Evolutionary conservation across 1,140 invertebrate genomes (phyloP).

Genomic region (Micrasema minimum): DNA sequence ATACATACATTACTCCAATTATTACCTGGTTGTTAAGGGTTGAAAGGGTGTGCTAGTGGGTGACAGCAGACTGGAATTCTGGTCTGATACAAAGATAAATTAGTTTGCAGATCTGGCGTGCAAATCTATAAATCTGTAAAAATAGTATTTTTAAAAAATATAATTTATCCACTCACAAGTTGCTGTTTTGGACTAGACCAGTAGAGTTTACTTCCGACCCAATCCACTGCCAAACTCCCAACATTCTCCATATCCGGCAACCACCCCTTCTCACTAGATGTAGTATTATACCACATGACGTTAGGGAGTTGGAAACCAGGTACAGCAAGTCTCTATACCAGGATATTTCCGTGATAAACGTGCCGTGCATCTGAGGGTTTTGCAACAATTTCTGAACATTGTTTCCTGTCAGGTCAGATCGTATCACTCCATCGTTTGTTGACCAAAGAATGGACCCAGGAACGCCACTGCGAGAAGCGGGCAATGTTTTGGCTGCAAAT

Average conservation of each 20-base stretch:
- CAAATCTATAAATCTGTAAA: no score
- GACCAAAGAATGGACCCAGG: conserved; percentile 77
- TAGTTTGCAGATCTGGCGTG: no score
- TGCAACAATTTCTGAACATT: conserved; percentile 73
- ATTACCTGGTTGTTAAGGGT: no score
- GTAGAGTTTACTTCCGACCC: conserved; percentile 88
- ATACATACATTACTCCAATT: no score
- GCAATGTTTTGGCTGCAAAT: conserved; percentile 76
- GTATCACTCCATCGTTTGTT: conserved; percentile 74
- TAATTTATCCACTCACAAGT: conserved; percentile 68
- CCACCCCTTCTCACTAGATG: conserved; percentile 66
- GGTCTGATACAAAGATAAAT: no score
- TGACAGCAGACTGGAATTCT: no score
- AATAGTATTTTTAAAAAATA: no score
- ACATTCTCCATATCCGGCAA: conserved; percentile 76
- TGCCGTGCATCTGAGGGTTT: conserved; percentile 65
- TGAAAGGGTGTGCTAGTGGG: no score
- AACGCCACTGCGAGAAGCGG: conserved; percentile 60
- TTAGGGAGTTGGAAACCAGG: conserved; percentile 80
- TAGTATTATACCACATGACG: conserved; percentile 78
- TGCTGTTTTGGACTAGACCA: conserved; percentile 89
- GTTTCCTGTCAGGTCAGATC: conserved; percentile 80
- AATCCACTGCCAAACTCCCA: conserved; percentile 85
- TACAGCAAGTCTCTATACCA: conserved; percentile 78
- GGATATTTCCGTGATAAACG: conserved; percentile 73